phyloP scores from a whole-genome alignment of 92 coral and sea anemone genomes.

The Porites evermanni region DNA sequence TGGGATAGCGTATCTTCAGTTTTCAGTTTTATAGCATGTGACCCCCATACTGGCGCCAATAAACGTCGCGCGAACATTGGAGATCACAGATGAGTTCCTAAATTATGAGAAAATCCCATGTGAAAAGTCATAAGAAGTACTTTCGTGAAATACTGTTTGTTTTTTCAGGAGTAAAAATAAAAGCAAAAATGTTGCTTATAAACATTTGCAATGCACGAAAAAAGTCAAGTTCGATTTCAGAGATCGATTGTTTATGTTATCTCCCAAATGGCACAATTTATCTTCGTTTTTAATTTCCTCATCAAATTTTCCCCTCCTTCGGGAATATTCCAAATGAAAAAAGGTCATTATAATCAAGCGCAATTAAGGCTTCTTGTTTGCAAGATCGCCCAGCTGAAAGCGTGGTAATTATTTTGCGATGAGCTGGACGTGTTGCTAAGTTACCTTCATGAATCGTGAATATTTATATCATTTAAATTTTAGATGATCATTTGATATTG shows the following conservation, averaged over 20 bases:
- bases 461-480: constrained; percentile 1
- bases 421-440: neutral
- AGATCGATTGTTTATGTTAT: constrained; percentile 8
- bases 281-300: constrained; percentile 18
- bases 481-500: neutral
- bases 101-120: neutral
- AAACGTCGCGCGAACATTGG: neutral
- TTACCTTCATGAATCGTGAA: neutral
- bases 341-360: constrained; percentile 10
- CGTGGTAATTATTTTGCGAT: neutral
- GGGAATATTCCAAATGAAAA: neutral
- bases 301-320: constrained; percentile 6
- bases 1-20: neutral
- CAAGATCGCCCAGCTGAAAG: constrained; percentile 21
- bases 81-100: neutral
- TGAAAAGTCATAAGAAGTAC: neutral
- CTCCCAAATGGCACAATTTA: neutral
- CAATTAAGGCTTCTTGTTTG: constrained; percentile 22
- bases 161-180: no score
- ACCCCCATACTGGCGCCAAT: neutral
- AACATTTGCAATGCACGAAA: no score
- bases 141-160: neutral
- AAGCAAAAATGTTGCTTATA: neutral
- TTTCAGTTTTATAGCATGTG: neutral
- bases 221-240: neutral